phyloP scores from a whole-genome alignment of 1,140 invertebrate genomes.

The Lysiphlebus fabarum region DNA sequence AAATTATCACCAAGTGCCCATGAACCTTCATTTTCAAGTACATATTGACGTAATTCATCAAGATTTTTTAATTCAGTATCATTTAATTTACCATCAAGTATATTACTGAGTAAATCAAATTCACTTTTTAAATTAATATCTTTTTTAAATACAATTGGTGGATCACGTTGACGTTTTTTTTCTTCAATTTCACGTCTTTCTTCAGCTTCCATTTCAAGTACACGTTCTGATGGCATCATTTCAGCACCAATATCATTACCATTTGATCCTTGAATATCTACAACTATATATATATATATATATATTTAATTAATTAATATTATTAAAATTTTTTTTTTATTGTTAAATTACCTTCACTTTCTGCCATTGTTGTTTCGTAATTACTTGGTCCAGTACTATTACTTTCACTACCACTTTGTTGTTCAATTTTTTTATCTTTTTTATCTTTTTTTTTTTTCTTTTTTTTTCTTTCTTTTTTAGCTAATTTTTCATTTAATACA shows the following conservation, averaged over 20 bases:
- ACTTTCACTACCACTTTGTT: constrained; percentile 42
- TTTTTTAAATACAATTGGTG: constrained; percentile 80
- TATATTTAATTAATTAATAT: constrained; percentile 9
- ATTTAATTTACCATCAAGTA: constrained; percentile 64
- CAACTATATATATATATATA: constrained; percentile 27
- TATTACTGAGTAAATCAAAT: constrained; percentile 62
- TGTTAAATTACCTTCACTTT: constrained; percentile 40
- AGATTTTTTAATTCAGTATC: constrained; percentile 70
- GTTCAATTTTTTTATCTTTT: constrained; percentile 44
- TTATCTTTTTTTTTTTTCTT: constrained; percentile 70
- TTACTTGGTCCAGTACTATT: constrained; percentile 49
- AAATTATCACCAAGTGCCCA: constrained; percentile 90
- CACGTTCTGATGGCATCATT: constrained; percentile 53
- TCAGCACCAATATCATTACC: constrained; percentile 44
- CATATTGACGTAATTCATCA: constrained; percentile 81
- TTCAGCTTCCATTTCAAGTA: constrained; percentile 64
- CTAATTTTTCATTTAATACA: constrained; percentile 70
- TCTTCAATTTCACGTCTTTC: constrained; percentile 66
- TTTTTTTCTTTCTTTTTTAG: constrained; percentile 68
- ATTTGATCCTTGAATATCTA: constrained; percentile 40
- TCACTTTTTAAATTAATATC: constrained; percentile 64
- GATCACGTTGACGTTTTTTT: constrained; percentile 71
- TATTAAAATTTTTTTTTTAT: neutral
- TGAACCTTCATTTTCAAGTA: constrained; percentile 82
- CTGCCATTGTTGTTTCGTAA: constrained; percentile 43